Evolutionary conservation across 1,140 invertebrate genomes (phyloP), one percentile per base, ranked within the genome.

Genomic region (Aplysia californica): DNA sequence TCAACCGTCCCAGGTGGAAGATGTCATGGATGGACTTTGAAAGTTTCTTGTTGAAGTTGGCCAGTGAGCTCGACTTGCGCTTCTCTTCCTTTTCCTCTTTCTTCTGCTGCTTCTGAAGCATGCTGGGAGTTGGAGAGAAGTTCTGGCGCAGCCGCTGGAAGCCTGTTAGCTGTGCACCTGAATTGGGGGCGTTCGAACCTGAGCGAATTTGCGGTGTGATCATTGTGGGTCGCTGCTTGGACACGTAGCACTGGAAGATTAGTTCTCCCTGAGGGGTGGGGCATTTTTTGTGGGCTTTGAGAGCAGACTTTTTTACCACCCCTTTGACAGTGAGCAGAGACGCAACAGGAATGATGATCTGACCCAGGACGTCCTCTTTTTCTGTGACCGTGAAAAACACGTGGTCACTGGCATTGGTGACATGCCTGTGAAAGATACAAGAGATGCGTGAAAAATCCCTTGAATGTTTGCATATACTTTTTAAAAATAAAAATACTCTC

Each of bases 331-430:
- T 82, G 26, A 76, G 77, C 31, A 84, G 79, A 4, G 81, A 86
- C 23, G 81, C 78, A 1, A 87, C 68, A 6, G 86, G 87, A 29
- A 89, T 80, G 20, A 79, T 73, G 5, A 89, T 75, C 67, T 88
- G 86, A 33, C 87, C 87, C 36, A 89, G 73, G 21, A 88, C 76
- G 74, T 88, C 86, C 44, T 88, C 87, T 67, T 87, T 87, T 58
- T 89, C 87, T 23, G 85, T 89, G 2, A 88, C 84, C 61, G 84
- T 85, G 67, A 89, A 86, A 78, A 86, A 88, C 4, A 86, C 81
- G 67, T 85, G 80, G 70, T 87, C 84, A 35, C 81, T 68, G 10
- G 77, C 38, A 66, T 84, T 84, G 23, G 75, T 41, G 0, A 87
- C 82, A 65, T 80, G 74, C 3, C 86, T 88, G 76, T 64, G 80